Evolutionary conservation across 2,888 invertebrate genomes (phyloP), one percentile per base, ranked within the genome.

Genomic region (Chromoteleia sp.): DNA sequence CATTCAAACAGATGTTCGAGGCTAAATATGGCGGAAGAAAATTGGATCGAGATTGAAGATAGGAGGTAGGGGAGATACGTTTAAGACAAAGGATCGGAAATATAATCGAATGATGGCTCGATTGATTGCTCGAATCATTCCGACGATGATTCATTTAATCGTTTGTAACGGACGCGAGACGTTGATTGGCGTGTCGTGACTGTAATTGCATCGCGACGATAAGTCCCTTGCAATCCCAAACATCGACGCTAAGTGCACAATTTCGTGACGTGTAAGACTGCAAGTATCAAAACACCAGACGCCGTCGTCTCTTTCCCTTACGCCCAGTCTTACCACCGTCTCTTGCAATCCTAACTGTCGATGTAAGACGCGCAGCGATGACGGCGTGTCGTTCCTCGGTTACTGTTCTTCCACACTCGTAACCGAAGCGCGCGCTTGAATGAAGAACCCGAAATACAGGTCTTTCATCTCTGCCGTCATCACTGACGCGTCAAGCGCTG

Each of bases 321-420:
- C n/a, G n/a, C n/a, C n/a, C n/a, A n/a, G n/a, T 54, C 0, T 56
- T 52, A 39, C 10, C 43, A 29, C 43, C 6, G 8, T 50, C n/a
- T 41, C 59, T 61, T 61, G 59, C 71, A 71, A 61, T 71, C 59
- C 56, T 52, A 52, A 50, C 58, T 5, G 58, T 61, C 29, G 48
- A 61, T 15, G 30, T 39, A 25, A 39, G 52, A 59, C 21, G 48
- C 30, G 48, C 48, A 17, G 48, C 29, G 59, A 48, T 63, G 63
- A 43, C 29, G 41, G 21, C 17, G 45, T 21, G 56, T 63, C 12
- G 41, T 12, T 48, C 21, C 15, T 33, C n/a, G 21, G 19, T 6
- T 59, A 41, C 30, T 59, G 25, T 50, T 50, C 45, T 56, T 65
- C 12, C 50, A 33, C 29, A 45, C 36, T 39, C 14, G 14, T 39